Evolutionary conservation across 2,797 vertebrate species (phyloP), one percentile per base, ranked within the genome.

Genomic region (Cryptoprocta ferox): DNA sequence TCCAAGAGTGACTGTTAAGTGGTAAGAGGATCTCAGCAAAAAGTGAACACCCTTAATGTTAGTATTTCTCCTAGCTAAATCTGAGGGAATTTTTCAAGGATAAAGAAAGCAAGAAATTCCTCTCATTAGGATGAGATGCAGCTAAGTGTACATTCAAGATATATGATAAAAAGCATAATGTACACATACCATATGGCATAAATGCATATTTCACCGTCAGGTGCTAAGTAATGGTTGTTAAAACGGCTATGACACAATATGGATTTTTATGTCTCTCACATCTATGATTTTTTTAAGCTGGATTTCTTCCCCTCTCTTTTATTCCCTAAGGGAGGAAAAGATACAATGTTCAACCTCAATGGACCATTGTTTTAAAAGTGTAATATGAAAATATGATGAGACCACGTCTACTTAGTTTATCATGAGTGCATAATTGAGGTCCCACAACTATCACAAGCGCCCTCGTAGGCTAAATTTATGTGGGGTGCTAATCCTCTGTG

Each of bases 151-250:
- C 35, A 94, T 86, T 85, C 76, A 94, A 66, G 7, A 61, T 93
- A 50, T 81, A 75, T 15, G 48, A 93, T 16, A 61, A 92, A 94
- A 94, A 84, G 18, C 19, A 26, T 30, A 85, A 91, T 66, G 9
- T 30, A 92, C 83, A 85, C 32, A 89, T 19, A 18, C 80, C 94
- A 92, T 89, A 88, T 83, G 97, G 83, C 53, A 61, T 76, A 81
- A 5, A 37, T 12, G 56, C 66, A 75, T 39, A 86, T 80, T 88
- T 93, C 59, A 65, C n/a, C 21, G 66, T 79, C 76, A 81, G 66
- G 30, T 92, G 88, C 97, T 96, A 96, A 86, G 71, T 32, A 84
- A 94, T 5, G 13, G 65, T 45, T 94, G 48, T 73, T 93, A 45
- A 95, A 96, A 71, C 73, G 66, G 53, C 83, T 91, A 88, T 86